phyloP scores from a whole-genome alignment of 2,797 vertebrate genomes.

The Zenarchopterus dispar region DNA sequence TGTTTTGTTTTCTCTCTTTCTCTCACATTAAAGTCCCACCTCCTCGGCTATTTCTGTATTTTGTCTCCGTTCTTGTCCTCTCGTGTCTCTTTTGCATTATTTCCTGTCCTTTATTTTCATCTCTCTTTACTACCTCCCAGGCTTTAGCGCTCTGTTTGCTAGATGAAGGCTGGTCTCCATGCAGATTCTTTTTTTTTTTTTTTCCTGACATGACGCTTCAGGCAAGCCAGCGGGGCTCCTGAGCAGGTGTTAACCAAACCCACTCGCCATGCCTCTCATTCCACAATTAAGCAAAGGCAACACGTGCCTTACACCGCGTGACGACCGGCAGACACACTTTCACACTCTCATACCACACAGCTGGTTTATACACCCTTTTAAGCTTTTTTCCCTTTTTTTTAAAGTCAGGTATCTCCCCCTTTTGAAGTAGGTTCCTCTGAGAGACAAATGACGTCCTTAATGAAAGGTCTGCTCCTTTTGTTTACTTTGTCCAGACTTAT shows the following conservation, averaged over 20 bases:
- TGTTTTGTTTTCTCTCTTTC: too few species aligned
- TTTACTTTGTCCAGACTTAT: conserved; percentile 29
- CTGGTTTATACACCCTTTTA: conserved; percentile 30
- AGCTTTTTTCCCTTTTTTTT: background rate
- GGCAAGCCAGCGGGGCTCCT: conserved; percentile 55
- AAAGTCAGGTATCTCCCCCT: conserved; percentile 10
- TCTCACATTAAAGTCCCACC: background rate
- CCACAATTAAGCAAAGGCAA: conserved; percentile 28
- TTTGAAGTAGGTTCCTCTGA: background rate
- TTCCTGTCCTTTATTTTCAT: conserved; percentile 17
- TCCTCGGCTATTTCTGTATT: conserved; percentile 32
- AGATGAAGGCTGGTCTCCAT: conserved; percentile 46
- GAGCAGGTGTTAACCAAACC: conserved; percentile 66
- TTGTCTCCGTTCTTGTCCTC: conserved; percentile 34
- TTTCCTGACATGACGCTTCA: conserved; percentile 44
- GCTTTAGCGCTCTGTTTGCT: conserved; percentile 31
- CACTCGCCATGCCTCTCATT: conserved; percentile 37
- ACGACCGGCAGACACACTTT: conserved; percentile 4
- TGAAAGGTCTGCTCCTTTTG: conserved; percentile 17
- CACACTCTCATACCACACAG: conserved; percentile 23
- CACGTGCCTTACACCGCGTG: background rate
- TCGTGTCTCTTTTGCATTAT: conserved; percentile 23
- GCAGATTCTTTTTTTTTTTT: conserved; percentile 31
- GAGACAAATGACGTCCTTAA: too few species aligned
- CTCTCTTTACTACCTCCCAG: background rate